Evolutionary conservation across 2,797 vertebrate species (phyloP).

Genomic region (Todus mexicanus): DNA sequence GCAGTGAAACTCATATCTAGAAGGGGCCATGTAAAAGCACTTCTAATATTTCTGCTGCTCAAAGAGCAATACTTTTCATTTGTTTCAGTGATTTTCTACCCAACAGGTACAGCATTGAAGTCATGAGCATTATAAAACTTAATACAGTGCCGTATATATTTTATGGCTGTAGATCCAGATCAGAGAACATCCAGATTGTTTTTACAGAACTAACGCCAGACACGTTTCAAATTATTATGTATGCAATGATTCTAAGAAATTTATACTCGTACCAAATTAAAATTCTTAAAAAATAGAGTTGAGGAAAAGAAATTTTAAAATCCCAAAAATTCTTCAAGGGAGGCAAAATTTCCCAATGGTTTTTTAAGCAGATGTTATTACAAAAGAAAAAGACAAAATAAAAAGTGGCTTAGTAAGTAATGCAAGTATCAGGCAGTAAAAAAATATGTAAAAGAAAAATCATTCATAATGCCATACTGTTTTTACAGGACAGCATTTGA

Average conservation of each 20-base stretch:
- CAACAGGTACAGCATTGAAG: constrained; percentile 53
- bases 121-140: constrained; percentile 67
- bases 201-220: constrained; percentile 40
- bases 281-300: background rate
- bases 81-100: constrained; percentile 42
- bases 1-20: constrained; percentile 6
- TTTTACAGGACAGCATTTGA: background rate
- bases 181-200: constrained; percentile 61
- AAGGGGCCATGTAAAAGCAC: constrained; percentile 17
- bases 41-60: constrained; percentile 59
- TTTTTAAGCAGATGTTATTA: background rate
- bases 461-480: background rate
- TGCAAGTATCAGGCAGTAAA: background rate
- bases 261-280: background rate
- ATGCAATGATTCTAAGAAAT: constrained; percentile 17
- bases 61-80: constrained; percentile 41
- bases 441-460: background rate
- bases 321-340: background rate
- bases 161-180: constrained; percentile 53
- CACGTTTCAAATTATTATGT: constrained; percentile 17
- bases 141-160: constrained; percentile 54
- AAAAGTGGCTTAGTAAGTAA: background rate
- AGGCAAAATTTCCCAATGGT: background rate
- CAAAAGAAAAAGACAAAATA: background rate
- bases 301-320: background rate